Evolutionary conservation across 2,113 vertebrate species (phyloP).

Genomic region (Brachyistius frenatus): DNA sequence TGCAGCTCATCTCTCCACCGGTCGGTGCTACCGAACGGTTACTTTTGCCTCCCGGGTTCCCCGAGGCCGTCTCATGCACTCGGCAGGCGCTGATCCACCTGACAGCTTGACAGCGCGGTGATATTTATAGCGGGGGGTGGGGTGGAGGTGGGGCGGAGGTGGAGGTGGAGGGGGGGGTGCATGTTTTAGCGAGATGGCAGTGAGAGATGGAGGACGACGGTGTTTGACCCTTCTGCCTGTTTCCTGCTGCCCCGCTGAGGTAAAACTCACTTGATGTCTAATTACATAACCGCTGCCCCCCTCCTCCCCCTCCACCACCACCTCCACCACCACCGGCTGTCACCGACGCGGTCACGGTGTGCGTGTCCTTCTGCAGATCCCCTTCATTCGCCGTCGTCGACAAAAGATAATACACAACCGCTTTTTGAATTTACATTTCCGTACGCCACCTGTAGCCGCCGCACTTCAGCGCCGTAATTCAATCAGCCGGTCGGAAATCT

Average conservation of each 20-base stretch:
- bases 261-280: constrained; percentile 41
- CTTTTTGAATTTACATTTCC: constrained; percentile 44
- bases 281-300: constrained; percentile 34
- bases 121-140: constrained; percentile 60
- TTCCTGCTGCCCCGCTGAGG: constrained; percentile 26
- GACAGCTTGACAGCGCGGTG: constrained; percentile 63
- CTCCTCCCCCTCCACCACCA: neutral
- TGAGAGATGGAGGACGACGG: constrained; percentile 10
- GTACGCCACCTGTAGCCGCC: constrained; percentile 44
- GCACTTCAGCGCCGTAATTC: constrained; percentile 42
- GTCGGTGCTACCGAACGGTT: constrained; percentile 33
- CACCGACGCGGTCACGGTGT: neutral
- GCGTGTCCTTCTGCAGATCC: neutral
- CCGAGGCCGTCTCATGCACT: constrained; percentile 40
- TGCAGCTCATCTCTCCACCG: constrained; percentile 10
- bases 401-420: constrained; percentile 27
- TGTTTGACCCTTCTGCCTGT: constrained; percentile 54
- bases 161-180: constrained; percentile 34
- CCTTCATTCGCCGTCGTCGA: neutral
- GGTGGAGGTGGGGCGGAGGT: constrained; percentile 23
- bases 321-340: neutral
- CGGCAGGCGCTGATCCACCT: constrained; percentile 52
- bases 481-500: constrained; percentile 40
- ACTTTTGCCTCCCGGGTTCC: constrained; percentile 39
- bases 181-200: constrained; percentile 30